phyloP scores from a whole-genome alignment of 35 echinoderm and acorn worm genomes.

The Patiria miniata region DNA sequence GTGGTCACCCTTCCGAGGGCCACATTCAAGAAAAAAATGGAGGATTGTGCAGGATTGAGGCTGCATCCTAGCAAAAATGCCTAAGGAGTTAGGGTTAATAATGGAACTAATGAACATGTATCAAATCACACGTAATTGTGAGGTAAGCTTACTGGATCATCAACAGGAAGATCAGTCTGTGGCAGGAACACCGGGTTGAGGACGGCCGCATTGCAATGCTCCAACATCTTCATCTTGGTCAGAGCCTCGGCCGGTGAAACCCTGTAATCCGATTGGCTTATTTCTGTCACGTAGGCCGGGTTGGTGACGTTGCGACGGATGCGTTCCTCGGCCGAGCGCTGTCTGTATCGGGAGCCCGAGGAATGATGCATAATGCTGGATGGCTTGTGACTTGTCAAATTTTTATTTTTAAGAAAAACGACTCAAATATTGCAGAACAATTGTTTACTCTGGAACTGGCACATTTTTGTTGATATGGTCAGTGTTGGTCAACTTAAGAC shows the following conservation, averaged over 20 bases:
- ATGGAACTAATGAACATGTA: no score
- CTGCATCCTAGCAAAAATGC: no score
- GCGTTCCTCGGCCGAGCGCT: constrained; percentile 1
- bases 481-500: neutral
- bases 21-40: no score
- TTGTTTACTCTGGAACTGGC: neutral
- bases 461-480: neutral
- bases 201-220: constrained; percentile 76
- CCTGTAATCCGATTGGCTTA: constrained; percentile 69
- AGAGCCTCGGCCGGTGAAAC: constrained; percentile 77
- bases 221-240: constrained; percentile 89
- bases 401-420: neutral
- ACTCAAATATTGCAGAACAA: neutral
- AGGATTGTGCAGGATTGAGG: no score
- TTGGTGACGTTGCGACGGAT: constrained; percentile 60
- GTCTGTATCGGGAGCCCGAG: neutral
- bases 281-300: constrained; percentile 86
- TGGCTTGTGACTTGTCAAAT: neutral
- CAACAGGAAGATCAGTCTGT: constrained; percentile 74
- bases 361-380: constrained; percentile 18
- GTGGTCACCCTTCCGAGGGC: no score
- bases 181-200: constrained; percentile 88
- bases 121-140: no score
- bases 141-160: constrained; percentile 80
- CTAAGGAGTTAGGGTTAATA: no score